Evolutionary conservation across 2,888 invertebrate genomes (phyloP).

Genomic region (Lomographa bimaculata): DNA sequence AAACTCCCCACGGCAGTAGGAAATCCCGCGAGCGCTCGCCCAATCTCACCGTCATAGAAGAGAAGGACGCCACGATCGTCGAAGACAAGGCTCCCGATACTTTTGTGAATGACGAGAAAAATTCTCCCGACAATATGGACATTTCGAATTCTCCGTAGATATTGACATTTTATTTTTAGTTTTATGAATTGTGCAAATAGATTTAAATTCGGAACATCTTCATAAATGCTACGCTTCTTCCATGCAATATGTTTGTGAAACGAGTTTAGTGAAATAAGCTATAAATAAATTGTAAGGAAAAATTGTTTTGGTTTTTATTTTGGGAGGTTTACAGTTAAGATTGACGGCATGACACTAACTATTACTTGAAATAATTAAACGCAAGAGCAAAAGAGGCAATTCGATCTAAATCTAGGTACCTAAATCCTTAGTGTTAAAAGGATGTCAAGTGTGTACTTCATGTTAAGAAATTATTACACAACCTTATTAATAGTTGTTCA

Average conservation of each 20-base stretch:
- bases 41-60: conserved; percentile 53
- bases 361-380: too few relatives aligned
- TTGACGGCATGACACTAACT: too few relatives aligned
- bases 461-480: conserved; percentile 7
- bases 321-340: too few relatives aligned
- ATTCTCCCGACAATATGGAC: conserved; percentile 89
- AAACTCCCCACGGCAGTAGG: conserved; percentile 65
- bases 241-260: conserved; percentile 7
- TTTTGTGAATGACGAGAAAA: conserved; percentile 76
- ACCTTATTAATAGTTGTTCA: conserved; percentile 17
- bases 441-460: too few relatives aligned
- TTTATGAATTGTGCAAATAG: background rate
- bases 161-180: conserved; percentile 5
- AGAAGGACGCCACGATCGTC: conserved; percentile 48
- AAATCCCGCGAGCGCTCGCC: conserved; percentile 70
- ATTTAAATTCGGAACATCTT: background rate
- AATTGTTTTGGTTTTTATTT: too few relatives aligned
- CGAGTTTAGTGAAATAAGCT: conserved; percentile 16
- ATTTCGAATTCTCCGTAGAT: conserved; percentile 89
- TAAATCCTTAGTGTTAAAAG: too few relatives aligned
- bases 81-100: conserved; percentile 54
- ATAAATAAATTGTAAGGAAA: conserved; percentile 17
- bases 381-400: too few relatives aligned
- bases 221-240: conserved; percentile 8
- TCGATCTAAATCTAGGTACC: too few relatives aligned